Base-by-base conservation (phyloP, 2,113 vertebrate species). In the Brachyhypopomus occidentalis region DNA sequence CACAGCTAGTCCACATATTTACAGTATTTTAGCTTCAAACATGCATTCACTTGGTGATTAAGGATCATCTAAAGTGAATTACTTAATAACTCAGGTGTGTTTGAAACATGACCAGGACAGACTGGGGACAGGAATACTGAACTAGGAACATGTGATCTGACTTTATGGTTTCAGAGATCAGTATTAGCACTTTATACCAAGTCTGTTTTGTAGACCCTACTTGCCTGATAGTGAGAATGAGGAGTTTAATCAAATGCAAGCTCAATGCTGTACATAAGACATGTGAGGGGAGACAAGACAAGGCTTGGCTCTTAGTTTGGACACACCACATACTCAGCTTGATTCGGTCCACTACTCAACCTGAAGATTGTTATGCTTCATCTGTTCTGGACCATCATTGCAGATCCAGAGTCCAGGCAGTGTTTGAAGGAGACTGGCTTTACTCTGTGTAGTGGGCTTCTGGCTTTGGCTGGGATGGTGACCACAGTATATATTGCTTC, bases 401-500 rank as follows among this genome's bases (percentile, higher is more conserved):
- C 16, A 66, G 55, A 72, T 27, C 27, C 36, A 67, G 75, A 72
- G 72, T 55, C 38, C 27, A 71, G 27, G 60, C 56, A 23, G 5
- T 82, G 77, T 76, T 30, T 73, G 69, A 73, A 73, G 17, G 55
- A 72, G 23, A 55, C 72, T 34, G 71, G 63, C 38, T 63, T 82
- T 9, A 60, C 17, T 52, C 66, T 76, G 23, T 17, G 64, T 17
- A 56, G n/a, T 58, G 56, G 36, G 6, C 12, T 62, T 8, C 60
- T 77, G 25, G 11, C 9, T 62, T 52, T 75, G 56, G 58, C 70
- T 38, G 78, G 30, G 30, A 80, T 27, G 58, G 25, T 80, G 38
- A 52, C 27, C 36, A 74, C 25, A 8, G 8, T 23, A 56, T 20
- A n/a, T 69, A 48, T 77, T 25, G 30, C 66, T 8, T 25, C 60